Percentiles rank a stretch among this genome's conserved stretches.
phyloP scores from a whole-genome alignment of 2,113 vertebrate genomes.

The Neotoma lepida region DNA sequence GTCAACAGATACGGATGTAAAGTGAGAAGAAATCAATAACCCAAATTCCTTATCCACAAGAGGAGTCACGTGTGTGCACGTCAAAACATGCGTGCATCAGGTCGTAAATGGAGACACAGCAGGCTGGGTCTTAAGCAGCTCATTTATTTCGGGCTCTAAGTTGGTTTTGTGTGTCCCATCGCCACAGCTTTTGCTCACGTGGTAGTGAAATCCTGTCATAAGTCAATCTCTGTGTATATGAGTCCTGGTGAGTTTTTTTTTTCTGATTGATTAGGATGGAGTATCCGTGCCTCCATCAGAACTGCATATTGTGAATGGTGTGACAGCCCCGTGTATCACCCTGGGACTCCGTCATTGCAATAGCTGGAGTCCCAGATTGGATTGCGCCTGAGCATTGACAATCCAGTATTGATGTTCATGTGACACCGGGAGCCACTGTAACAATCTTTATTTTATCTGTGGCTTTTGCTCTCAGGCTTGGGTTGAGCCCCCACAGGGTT shows the following conservation, averaged over 20 bases:
- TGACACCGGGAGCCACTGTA: slow-evolving; percentile 61
- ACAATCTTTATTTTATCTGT: slow-evolving; percentile 73
- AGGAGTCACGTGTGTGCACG: background rate
- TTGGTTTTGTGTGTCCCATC: background rate
- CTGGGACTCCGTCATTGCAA: slow-evolving; percentile 10
- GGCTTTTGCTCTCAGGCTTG: slow-evolving; percentile 69
- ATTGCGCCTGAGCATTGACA: slow-evolving; percentile 53
- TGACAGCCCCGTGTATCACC: slow-evolving; percentile 42
- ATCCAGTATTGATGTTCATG: slow-evolving; percentile 54
- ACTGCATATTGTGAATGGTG: background rate
- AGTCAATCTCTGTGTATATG: slow-evolving; percentile 18
- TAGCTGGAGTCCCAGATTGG: slow-evolving; percentile 53
- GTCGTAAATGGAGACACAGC: background rate
- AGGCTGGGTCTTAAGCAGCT: background rate
- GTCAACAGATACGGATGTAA: slow-evolving; percentile 11
- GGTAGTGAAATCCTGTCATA: background rate
- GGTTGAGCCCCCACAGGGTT: slow-evolving; percentile 71
- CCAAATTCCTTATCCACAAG: background rate
- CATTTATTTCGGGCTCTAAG: background rate
- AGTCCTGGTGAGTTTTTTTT: slow-evolving; percentile 21
- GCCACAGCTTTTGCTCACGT: background rate
- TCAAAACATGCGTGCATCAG: background rate
- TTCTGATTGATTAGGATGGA: slow-evolving; percentile 51
- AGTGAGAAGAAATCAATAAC: slow-evolving; percentile 3
- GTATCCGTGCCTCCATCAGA: background rate